Base-by-base conservation (phyloP, 1,140 invertebrate genomes). In the Aphelinus certus region DNA sequence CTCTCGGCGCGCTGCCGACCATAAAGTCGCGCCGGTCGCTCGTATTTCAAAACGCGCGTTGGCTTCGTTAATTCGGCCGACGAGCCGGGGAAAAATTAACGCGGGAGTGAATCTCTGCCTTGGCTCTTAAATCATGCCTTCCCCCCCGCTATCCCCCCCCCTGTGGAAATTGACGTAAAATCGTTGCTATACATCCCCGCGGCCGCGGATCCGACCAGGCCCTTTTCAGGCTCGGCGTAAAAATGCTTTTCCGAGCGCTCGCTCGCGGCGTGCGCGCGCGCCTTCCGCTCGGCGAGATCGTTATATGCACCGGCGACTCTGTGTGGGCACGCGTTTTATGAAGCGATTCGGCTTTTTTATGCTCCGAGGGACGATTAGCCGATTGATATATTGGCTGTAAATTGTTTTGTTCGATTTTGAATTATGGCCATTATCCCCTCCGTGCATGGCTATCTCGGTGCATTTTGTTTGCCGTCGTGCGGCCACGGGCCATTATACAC, bases 1-100 rank as follows among this genome's bases (percentile, higher is more conserved):
- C 26, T 0, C 26, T 47, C 48, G 9, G 9, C 53, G 65, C 43
- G 47, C 3, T 9, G 60, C 42, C 55, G 60, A 55, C 69, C 62
- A 57, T 71, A 71, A 71, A 71, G 10, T 71, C 69, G 62, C 71
- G 46, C 10, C 64, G 55, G 63, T 5, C 26, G 73, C 60, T 75
- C 67, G 73, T 70, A 75, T 75, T 75, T 70, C 67, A 70, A 69
- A 70, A 57, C 53, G 58, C 67, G 61, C 72, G 57, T 46, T 56
- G 10, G 48, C 26, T 58, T 70, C 60, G 66, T 75, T 70, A 70
- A 75, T 70, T 69, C 66, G 42, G 42, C 61, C 6, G 63, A 60
- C 7, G 47, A 63, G 43, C 45, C 7, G 62, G 51, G 10, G 43
- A 55, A 63, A 74, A 74, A 67, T 67, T 61, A 47, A 62, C 56